Conservation (phyloP, 2,113 vertebrate genomes). For the Xenopus borealis region DNA sequence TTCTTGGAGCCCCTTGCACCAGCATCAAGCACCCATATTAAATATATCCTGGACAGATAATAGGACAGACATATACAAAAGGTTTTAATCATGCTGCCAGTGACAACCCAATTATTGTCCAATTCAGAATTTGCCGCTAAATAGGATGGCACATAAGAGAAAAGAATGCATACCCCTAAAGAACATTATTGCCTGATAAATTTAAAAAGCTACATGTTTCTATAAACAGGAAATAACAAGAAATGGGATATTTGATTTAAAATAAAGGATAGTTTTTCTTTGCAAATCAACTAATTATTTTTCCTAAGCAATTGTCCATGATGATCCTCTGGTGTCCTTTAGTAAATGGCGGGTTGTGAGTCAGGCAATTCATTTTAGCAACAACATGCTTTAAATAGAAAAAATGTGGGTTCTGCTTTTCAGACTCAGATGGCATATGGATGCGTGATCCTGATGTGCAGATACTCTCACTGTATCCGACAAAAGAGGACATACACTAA, state of each 20-base stretch:
- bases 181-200: too few species aligned
- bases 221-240: too few species aligned
- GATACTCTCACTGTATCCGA: slow-evolving; percentile 15
- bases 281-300: background rate
- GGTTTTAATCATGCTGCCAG: too few species aligned
- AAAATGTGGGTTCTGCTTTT: slow-evolving; percentile 22
- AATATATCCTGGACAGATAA: too few species aligned
- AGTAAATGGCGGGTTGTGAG: slow-evolving; percentile 31
- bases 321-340: slow-evolving; percentile 17
- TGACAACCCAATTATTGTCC: too few species aligned
- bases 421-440: slow-evolving; percentile 31
- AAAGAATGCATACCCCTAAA: too few species aligned
- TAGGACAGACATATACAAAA: too few species aligned
- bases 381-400: slow-evolving; percentile 36
- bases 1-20: too few species aligned
- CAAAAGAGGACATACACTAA: slow-evolving; percentile 24
- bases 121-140: too few species aligned
- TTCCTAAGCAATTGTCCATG: slow-evolving; percentile 2
- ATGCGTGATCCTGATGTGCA: slow-evolving; percentile 37
- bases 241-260: background rate
- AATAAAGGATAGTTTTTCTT: background rate
- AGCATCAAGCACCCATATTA: too few species aligned
- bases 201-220: too few species aligned
- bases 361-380: slow-evolving; percentile 33
- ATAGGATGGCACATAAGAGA: too few species aligned